phyloP scores from a whole-genome alignment of 2,797 vertebrate genomes.

The Myotis vivesi region DNA sequence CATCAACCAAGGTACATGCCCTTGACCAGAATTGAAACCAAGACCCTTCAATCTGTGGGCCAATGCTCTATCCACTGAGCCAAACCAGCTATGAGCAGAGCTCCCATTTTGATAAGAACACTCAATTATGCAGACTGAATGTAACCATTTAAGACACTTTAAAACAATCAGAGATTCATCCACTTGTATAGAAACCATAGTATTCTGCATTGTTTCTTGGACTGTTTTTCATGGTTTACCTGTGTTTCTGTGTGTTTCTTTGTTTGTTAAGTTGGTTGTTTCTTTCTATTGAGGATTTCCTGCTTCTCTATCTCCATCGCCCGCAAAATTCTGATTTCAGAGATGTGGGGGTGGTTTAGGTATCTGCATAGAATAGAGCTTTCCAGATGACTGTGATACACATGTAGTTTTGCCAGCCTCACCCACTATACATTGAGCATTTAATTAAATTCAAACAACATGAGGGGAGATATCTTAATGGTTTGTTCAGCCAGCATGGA shows the following conservation, averaged over 20 bases:
- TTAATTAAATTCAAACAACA: conserved; percentile 46
- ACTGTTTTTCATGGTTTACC: background rate
- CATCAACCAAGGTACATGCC: no score
- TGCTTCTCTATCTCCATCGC: background rate
- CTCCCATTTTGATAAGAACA: background rate
- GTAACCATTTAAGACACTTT: background rate
- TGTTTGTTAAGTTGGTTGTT: background rate
- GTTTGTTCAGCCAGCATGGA: background rate
- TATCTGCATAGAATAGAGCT: background rate
- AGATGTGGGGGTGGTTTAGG: background rate
- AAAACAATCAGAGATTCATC: background rate
- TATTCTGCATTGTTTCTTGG: background rate
- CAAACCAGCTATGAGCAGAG: no score
- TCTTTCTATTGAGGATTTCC: background rate
- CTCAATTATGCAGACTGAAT: background rate
- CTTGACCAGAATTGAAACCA: no score
- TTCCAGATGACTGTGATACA: background rate
- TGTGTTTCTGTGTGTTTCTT: background rate
- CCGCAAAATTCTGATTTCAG: background rate
- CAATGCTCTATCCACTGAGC: no score
- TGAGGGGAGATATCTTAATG: background rate
- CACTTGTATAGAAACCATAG: background rate
- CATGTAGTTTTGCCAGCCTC: background rate
- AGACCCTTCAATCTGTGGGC: no score
- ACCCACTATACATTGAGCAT: background rate